phyloP scores from a whole-genome alignment of 2,888 invertebrate genomes.

The Lissocephala sabroskyi region DNA sequence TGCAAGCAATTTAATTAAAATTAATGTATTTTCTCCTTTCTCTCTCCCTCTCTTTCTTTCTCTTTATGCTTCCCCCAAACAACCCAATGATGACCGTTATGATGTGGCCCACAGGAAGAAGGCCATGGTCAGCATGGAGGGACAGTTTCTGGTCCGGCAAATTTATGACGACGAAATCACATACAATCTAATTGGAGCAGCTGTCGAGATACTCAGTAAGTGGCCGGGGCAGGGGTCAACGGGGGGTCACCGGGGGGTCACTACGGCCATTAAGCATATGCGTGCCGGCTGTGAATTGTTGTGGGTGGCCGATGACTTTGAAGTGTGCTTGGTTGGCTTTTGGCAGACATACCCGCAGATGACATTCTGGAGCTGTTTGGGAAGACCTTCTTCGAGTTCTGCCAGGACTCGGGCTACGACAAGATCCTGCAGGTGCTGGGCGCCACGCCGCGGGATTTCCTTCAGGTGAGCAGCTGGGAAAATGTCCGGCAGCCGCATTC shows the following conservation, averaged over 20 bases:
- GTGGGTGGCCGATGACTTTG: slow-evolving; percentile 10
- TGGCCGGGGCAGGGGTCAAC: slow-evolving; percentile 39
- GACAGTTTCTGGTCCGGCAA: slow-evolving; percentile 93
- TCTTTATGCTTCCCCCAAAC: slow-evolving; percentile 1
- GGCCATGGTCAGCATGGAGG: slow-evolving; percentile 94
- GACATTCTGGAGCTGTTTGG: slow-evolving; percentile 93
- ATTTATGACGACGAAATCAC: slow-evolving; percentile 97
- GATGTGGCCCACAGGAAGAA: slow-evolving; percentile 79
- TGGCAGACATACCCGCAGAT: slow-evolving; percentile 89
- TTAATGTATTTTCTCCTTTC: slow-evolving; percentile 48
- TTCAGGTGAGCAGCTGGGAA: slow-evolving; percentile 78
- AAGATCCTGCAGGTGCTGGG: slow-evolving; percentile 95
- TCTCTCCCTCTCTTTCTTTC: slow-evolving; percentile 8
- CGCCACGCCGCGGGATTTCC: slow-evolving; percentile 94
- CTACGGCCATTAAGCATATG: slow-evolving; percentile 4
- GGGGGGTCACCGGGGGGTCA: too few relatives aligned
- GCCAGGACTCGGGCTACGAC: slow-evolving; percentile 97
- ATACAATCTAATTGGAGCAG: slow-evolving; percentile 92
- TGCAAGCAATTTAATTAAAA: slow-evolving; percentile 63
- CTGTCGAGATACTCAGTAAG: slow-evolving; percentile 92
- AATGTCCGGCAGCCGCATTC: slow-evolving; percentile 57
- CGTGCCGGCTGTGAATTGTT: slow-evolving; percentile 1
- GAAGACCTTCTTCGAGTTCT: slow-evolving; percentile 96
- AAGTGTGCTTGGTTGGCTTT: slow-evolving; percentile 9
- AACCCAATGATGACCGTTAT: neutral